Evolutionary conservation across 2,888 invertebrate species (phyloP).

Genomic region (Autographa gamma): DNA sequence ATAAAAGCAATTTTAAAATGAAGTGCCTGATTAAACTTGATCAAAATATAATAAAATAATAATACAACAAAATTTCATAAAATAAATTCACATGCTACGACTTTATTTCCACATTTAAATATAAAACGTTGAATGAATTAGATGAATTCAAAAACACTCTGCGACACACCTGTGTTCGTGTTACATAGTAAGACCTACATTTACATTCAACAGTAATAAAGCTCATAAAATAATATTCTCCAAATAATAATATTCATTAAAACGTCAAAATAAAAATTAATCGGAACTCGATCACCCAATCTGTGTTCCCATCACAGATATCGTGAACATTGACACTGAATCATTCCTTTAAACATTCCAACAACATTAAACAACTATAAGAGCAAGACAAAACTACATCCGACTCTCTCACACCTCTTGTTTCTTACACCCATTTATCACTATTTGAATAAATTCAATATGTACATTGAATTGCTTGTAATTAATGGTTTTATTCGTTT

Average conservation of each 20-base stretch:
- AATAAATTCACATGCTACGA: not conserved
- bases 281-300: conserved; percentile 51
- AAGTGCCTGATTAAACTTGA: too few species aligned
- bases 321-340: conserved; percentile 70
- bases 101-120: not conserved
- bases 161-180: conserved; percentile 1
- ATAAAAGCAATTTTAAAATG: too few species aligned
- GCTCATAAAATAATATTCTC: conserved; percentile 16
- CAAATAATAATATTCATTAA: conserved; percentile 54
- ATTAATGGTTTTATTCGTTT: conserved; percentile 89
- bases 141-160: not conserved
- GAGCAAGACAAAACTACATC: conserved; percentile 42
- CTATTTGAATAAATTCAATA: conserved; percentile 89
- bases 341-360: conserved; percentile 73
- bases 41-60: not conserved
- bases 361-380: conserved; percentile 59
- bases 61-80: not conserved
- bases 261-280: conserved; percentile 57
- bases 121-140: not conserved
- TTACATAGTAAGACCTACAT: not conserved
- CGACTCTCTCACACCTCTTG: conserved; percentile 81
- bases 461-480: conserved; percentile 89
- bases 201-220: conserved; percentile 1
- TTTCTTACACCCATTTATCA: conserved; percentile 85
- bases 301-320: conserved; percentile 52